These are phyloP conservation scores for Leptobrachium leishanense DNA, from an alignment of 2,113 vertebrate genomes.

Conservation along the genomic window DNA sequence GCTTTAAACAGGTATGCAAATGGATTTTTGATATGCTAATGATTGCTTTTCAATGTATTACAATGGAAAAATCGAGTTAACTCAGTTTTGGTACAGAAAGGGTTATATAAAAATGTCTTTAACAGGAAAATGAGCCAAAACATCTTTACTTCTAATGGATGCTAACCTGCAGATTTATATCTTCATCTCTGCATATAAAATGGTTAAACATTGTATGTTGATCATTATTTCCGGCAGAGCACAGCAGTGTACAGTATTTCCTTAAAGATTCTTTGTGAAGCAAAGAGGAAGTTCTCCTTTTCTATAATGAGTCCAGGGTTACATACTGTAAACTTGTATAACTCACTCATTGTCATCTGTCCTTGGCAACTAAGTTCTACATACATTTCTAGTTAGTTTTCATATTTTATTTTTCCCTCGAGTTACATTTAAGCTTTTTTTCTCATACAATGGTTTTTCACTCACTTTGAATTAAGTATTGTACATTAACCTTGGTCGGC, in stretches of 20 bases:
- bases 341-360: constrained; percentile 1
- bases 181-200: too few relatives aligned
- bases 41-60: too few relatives aligned
- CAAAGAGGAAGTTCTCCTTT: background rate
- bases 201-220: too few relatives aligned
- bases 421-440: constrained; percentile 2
- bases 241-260: background rate
- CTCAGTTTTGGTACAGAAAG: too few relatives aligned
- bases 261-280: background rate
- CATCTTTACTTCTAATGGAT: too few relatives aligned
- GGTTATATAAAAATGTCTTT: too few relatives aligned
- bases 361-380: constrained; percentile 15
- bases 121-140: too few relatives aligned
- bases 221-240: background rate
- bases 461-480: constrained; percentile 6
- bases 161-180: too few relatives aligned
- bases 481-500: constrained; percentile 36
- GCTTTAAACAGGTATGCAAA: too few relatives aligned
- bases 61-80: too few relatives aligned
- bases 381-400: background rate
- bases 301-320: background rate
- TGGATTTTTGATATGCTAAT: too few relatives aligned
- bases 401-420: background rate
- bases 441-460: constrained; percentile 10
- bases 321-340: background rate